A percentile compares a stretch with the other conserved stretches of the same genome.
Evolutionary conservation across 1,140 invertebrate genomes (phyloP).

Genomic region (Dysdera silvatica): DNA sequence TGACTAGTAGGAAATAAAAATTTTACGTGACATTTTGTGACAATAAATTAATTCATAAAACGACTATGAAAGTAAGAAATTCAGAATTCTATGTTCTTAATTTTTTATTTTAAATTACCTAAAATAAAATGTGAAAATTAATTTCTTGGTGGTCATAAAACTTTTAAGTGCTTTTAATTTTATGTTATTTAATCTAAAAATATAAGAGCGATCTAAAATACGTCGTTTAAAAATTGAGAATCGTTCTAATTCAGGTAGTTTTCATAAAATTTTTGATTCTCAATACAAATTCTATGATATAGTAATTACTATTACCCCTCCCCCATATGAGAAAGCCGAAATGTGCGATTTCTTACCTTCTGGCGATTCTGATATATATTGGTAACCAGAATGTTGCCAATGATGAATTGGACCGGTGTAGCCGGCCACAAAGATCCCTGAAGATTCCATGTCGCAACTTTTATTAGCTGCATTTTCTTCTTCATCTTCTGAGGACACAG

Average conservation of each 20-base stretch:
- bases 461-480: too few relatives aligned
- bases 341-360: background rate
- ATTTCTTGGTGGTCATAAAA: too few relatives aligned
- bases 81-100: background rate
- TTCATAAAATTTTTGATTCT: background rate
- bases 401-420: slow-evolving; percentile 24
- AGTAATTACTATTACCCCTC: background rate
- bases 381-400: slow-evolving; percentile 26
- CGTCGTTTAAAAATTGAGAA: background rate
- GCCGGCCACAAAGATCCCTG: slow-evolving; percentile 19
- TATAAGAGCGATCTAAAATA: background rate
- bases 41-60: background rate
- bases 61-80: background rate
- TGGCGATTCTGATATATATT: slow-evolving; percentile 17
- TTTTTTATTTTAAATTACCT: background rate
- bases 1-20: background rate
- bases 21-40: background rate
- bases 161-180: too few relatives aligned
- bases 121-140: too few relatives aligned
- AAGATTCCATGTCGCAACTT: slow-evolving; percentile 9
- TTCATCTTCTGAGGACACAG: too few relatives aligned
- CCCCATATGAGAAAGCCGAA: background rate
- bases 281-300: background rate
- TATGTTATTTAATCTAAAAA: too few relatives aligned
- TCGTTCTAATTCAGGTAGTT: background rate